Base-by-base conservation (phyloP, 2,113 vertebrate genomes). In the Megatriorchis doriae region DNA sequence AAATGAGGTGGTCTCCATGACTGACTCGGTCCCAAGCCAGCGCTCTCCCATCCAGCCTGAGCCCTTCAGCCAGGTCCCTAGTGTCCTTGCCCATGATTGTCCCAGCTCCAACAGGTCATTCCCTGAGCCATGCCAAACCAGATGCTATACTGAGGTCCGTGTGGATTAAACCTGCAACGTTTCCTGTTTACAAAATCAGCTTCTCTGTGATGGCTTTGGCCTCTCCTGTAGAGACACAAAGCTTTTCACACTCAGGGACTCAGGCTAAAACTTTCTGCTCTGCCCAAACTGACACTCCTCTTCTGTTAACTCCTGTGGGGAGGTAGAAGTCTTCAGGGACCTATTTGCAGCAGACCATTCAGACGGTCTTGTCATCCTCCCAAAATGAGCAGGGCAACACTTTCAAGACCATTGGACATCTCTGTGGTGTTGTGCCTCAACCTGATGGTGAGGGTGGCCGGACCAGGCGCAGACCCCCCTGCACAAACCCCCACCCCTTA, bases 341-440 rank as follows among this genome's bases (percentile, higher is more conserved):
- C 62, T 21, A 2, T 59, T 36, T 25, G 43, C 62, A 36, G 36
- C 53, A 68, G 84, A 59, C 10, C 11, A 1, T 36, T 36, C 10
- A 11, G 58, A 23, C 18, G 31, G 23, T 23, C 67, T 42, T n/a
- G 36, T 36, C 13, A 31, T n/a, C 32, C 36, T 42, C 53, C 36
- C 16, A 9, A 21, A 16, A 17, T 3, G 13, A 50, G 31, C 43
- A 42, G 52, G 19, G 16, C 53, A n/a, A 29, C 62, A 13, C 42
- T 40, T 48, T 5, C 1, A 17, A 27, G 53, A 38, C n/a, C 53
- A 5, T 16, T 0, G 1, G 16, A 3, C 13, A 59, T 48, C 66
- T 59, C 80, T 22, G 53, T 23, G 23, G 29, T 42, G n/a, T 11
- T n/a, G 19, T 31, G 61, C n/a, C 52, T 26, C 70, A 16, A 4